Evolutionary conservation across 2,113 vertebrate species (phyloP), one percentile per base, ranked within the genome.

Genomic region (Rhea pennata): DNA sequence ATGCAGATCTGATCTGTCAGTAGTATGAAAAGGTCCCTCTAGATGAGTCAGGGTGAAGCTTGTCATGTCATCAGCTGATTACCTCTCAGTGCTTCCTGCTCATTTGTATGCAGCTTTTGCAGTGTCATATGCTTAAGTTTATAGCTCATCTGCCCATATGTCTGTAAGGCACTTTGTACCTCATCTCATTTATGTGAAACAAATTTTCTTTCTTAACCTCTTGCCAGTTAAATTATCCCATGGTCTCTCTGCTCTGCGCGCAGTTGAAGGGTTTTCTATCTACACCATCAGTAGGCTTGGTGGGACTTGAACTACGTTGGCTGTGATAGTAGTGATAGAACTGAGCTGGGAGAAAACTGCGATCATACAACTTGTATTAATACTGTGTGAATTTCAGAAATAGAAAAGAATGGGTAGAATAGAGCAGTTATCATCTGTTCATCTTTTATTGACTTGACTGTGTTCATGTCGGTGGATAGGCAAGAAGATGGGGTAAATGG

Each of bases 11-110:
- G 93, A 39, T 65, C 71, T 94, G 75, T 67, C 54, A 40, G 48
- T 48, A 46, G 67, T 58, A 62, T 19, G 58, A 44, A 89, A 91
- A 87, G 65, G 74, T 84, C 56, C 88, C 40, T 54, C 40, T 61
- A 31, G 82, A 93, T 95, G 95, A 96, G 87, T 96, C 93, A 86
- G 87, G 90, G 64, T 85, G 91, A 40, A 91, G 88, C 84, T 66
- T 96, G 90, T 91, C 73, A 3, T 81, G 61, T 72, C 65, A 19
- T 93, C 84, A 90, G 90, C 92, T 91, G 78, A 81, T 73, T 33
- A 73, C 79, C 71, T 69, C 58, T 79, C 72, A 4, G 75, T 59
- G 15, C 82, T 92, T 85, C 95, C 94, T 94, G 96, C 93, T 95
- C 90, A 22, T 97, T 64, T 84, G 82, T 93, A 65, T 83, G 84